Base-by-base conservation (phyloP, 2,888 invertebrate species). In the Nemotelus nigrinus region DNA sequence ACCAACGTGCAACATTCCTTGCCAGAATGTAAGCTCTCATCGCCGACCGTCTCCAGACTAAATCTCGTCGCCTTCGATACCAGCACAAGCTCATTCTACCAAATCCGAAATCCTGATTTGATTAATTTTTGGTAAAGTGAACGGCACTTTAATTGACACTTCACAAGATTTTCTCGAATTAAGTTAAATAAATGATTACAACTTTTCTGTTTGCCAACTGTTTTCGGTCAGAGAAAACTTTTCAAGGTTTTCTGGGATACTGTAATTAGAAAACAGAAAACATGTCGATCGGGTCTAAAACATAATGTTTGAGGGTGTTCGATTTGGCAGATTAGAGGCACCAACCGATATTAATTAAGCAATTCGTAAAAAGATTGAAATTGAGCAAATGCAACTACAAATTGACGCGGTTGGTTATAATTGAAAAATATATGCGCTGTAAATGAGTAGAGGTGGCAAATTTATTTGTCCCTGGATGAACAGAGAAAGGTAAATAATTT, bases 151-250 rank as follows among this genome's bases (percentile, higher is more conserved):
- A 65, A 65, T 65, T 65, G 65, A 65, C 65, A 65, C 65, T 65
- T 65, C 43, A 65, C 65, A 65, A 44, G 65, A 47, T 65, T 65
- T 65, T 44, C 65, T 44, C 25, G 65, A 47, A 47, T 47, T 45
- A 65, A 65, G 65, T 65, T 65, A 65, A 65, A 65, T 65, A 65
- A 65, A 65, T 65, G 65, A 65, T 45, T 65, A 47, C 65, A 65
- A 65, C 45, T 65, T 65, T 65, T 65, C 65, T 47, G 65, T 65
- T 65, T 65, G 65, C 47, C 8, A 47, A n/a, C n/a, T n/a, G 65
- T 65, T 65, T 41, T 65, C 41, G 3, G 25, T 25, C 25, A 25
- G 25, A 25, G 44, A n/a, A 65, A 65, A 65, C 4, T 8, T 65
- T 65, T 65, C 45, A 25, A 25, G 44, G 65, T 43, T 65, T 65